These are phyloP conservation scores for Drosophila peninsularis DNA, from an alignment of 2,888 invertebrate genomes.

Conservation along the genomic window DNA sequence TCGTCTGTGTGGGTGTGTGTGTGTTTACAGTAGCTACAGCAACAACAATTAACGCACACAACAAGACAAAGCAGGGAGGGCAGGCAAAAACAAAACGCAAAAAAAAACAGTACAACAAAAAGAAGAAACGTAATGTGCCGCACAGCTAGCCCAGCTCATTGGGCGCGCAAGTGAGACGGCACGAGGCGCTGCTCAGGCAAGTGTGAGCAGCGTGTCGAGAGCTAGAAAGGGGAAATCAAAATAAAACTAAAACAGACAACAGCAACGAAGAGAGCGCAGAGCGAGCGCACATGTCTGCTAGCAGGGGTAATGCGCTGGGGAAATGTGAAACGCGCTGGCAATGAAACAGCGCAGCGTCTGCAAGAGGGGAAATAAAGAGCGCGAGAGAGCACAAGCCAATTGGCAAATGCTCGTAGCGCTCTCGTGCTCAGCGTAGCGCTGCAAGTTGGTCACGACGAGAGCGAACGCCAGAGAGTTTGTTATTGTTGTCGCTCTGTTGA, in stretches of 20 bases:
- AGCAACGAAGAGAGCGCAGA: conserved; percentile 11
- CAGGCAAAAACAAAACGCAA: conserved; percentile 14
- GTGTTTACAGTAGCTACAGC: conserved; percentile 42
- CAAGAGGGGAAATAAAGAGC: conserved; percentile 56
- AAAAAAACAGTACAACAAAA: conserved; percentile 26
- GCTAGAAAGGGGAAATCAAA: conserved; percentile 38
- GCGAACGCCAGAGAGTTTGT: conserved; percentile 28
- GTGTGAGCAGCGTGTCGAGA: conserved; percentile 36
- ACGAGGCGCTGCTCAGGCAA: conserved; percentile 38
- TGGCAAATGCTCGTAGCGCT: conserved; percentile 23
- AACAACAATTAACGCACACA: conserved; percentile 56
- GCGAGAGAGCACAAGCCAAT: conserved; percentile 22
- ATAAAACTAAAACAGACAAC: conserved; percentile 14
- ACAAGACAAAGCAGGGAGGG: conserved; percentile 37
- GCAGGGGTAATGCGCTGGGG: conserved; percentile 67
- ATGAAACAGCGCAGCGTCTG: conserved; percentile 70
- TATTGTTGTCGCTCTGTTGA: conserved; percentile 40
- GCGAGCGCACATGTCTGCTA: conserved; percentile 29
- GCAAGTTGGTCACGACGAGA: conserved; percentile 10
- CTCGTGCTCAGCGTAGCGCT: conserved; percentile 18
- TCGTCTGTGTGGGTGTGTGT: conserved; percentile 19
- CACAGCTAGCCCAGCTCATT: conserved; percentile 58
- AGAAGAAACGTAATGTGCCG: conserved; percentile 29
- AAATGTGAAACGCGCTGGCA: conserved; percentile 52
- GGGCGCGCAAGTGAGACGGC: conserved; percentile 62